phyloP scores from a whole-genome alignment of 1,140 invertebrate genomes.

The Hirudo medicinalis region DNA sequence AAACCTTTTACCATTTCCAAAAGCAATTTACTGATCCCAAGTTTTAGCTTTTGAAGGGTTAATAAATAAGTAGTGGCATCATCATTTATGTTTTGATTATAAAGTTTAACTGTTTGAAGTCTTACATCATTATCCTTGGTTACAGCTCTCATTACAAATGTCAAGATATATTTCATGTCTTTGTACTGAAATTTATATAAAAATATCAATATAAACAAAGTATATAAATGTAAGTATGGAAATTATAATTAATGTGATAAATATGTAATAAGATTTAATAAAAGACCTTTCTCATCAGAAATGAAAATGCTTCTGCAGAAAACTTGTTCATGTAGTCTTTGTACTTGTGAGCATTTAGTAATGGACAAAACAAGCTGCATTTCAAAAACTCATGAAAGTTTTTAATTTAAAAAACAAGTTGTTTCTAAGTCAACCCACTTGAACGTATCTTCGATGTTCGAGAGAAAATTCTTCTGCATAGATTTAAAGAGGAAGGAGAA shows the following conservation, averaged over 20 bases:
- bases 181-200: not conserved
- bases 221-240: not conserved
- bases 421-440: slow-evolving; percentile 27
- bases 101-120: not conserved
- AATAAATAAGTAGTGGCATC: too few species aligned
- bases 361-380: slow-evolving; percentile 53
- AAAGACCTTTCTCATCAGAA: slow-evolving; percentile 65
- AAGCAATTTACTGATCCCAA: slow-evolving; percentile 5
- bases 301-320: slow-evolving; percentile 85
- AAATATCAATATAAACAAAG: not conserved
- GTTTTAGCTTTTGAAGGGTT: not conserved
- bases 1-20: not conserved
- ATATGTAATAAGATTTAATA: not conserved
- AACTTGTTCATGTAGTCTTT: slow-evolving; percentile 74
- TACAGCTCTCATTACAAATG: not conserved
- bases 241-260: not conserved
- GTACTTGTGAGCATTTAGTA: slow-evolving; percentile 52
- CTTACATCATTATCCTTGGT: not conserved
- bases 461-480: slow-evolving; percentile 63
- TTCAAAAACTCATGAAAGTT: not conserved
- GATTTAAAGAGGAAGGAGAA: slow-evolving; percentile 78
- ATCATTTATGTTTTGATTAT: too few species aligned
- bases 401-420: slow-evolving; percentile 60
- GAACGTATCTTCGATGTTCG: slow-evolving; percentile 61
- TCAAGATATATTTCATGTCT: not conserved